Conservation (phyloP, 2,797 vertebrate genomes). For the Ceyx erithaca region DNA sequence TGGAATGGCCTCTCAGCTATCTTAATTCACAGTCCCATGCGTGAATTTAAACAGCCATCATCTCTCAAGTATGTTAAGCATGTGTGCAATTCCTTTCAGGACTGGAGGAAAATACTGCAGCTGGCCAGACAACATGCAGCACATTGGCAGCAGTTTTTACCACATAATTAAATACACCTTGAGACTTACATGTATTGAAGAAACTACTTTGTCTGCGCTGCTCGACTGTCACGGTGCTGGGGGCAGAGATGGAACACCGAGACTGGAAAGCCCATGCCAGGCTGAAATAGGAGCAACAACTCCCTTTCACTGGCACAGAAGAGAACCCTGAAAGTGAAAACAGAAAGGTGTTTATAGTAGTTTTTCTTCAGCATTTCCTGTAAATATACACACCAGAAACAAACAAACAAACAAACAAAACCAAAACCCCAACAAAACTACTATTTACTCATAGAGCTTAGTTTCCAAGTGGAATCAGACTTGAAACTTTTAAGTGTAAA, state of each 20-base stretch:
- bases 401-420: too few relatives aligned
- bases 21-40: neutral
- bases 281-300: neutral
- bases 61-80: neutral
- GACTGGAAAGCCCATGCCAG: constrained; percentile 44
- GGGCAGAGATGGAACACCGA: constrained; percentile 27
- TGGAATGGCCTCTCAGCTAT: neutral
- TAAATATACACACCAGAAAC: accelerated
- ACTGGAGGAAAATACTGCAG: neutral
- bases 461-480: neutral
- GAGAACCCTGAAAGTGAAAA: constrained; percentile 26
- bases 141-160: neutral
- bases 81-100: neutral
- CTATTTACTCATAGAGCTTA: neutral
- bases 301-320: neutral
- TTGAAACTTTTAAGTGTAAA: neutral
- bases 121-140: neutral
- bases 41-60: neutral
- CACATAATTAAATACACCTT: neutral
- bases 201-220: constrained; percentile 68
- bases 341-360: neutral
- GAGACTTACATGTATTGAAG: constrained; percentile 66
- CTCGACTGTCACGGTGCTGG: neutral
- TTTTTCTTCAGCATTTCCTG: neutral
- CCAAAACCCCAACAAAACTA: neutral